These are phyloP conservation scores for Aplidium turbinatum DNA, from an alignment of 23 tunicate species.

Conservation along the genomic window DNA sequence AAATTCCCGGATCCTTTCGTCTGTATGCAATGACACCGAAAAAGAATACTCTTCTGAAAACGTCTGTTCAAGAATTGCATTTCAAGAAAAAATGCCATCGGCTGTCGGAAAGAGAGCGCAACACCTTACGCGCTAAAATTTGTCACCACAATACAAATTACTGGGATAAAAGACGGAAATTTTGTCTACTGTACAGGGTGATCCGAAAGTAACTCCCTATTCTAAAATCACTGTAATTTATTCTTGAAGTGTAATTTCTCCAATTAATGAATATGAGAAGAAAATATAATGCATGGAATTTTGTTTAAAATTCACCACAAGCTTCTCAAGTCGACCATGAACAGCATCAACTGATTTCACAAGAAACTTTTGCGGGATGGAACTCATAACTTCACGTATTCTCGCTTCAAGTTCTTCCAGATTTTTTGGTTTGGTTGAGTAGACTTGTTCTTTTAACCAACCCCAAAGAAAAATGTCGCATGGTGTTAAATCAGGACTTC, in stretches of 20 bases:
- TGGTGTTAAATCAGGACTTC: slow-evolving; percentile 25
- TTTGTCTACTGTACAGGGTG: too few relatives aligned
- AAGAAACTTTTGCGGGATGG: slow-evolving; percentile 28
- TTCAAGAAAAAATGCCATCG: too few relatives aligned
- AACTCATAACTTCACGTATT: slow-evolving; percentile 18
- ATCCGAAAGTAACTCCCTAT: slow-evolving; percentile 26
- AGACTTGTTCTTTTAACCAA: slow-evolving; percentile 12
- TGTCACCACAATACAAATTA: too few relatives aligned
- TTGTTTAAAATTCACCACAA: slow-evolving; percentile 15
- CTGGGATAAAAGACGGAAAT: too few relatives aligned
- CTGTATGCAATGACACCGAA: too few relatives aligned
- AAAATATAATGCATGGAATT: slow-evolving; percentile 6
- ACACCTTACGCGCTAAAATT: too few relatives aligned
- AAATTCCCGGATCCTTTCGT: too few relatives aligned
- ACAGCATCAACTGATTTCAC: slow-evolving; percentile 31
- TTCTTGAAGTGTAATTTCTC: slow-evolving; percentile 10
- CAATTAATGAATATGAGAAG: slow-evolving; percentile 4
- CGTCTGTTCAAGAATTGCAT: too few relatives aligned
- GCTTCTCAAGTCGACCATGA: slow-evolving; percentile 22
- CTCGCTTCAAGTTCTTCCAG: slow-evolving; percentile 21
- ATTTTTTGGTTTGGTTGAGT: slow-evolving; percentile 12
- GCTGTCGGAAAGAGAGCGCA: too few relatives aligned
- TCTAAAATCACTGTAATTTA: slow-evolving; percentile 13
- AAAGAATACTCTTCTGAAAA: too few relatives aligned
- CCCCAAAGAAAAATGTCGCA: slow-evolving; percentile 30